These are phyloP conservation scores for Cantharis flavilabris DNA, from an alignment of 2,888 invertebrate species.

Conservation along the genomic window DNA sequence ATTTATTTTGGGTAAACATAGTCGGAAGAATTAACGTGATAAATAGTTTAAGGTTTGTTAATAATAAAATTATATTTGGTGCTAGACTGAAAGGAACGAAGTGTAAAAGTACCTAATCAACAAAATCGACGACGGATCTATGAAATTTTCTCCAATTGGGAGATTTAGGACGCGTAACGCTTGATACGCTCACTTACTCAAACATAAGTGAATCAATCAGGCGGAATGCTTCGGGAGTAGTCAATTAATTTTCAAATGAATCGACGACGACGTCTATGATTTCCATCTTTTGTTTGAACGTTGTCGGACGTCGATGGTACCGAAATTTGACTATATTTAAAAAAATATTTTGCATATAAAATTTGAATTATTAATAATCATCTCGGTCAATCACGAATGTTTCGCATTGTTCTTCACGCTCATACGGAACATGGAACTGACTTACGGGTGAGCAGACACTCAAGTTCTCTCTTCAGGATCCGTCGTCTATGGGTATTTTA, in stretches of 20 bases:
- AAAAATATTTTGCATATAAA: too few relatives aligned
- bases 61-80: conserved; percentile 25
- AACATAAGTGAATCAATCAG: too few relatives aligned
- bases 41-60: conserved; percentile 25
- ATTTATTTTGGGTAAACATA: background rate
- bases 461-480: background rate
- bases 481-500: background rate
- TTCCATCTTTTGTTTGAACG: background rate
- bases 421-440: too few relatives aligned
- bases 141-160: background rate
- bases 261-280: too few relatives aligned
- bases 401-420: too few relatives aligned
- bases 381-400: too few relatives aligned
- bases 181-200: background rate
- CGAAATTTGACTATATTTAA: background rate
- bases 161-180: background rate
- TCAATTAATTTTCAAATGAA: too few relatives aligned
- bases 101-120: background rate
- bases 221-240: too few relatives aligned
- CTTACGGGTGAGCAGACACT: too few relatives aligned
- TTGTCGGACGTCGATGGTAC: too few relatives aligned
- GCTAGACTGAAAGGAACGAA: conserved; percentile 15
- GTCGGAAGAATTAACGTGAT: conserved; percentile 17
- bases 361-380: too few relatives aligned
- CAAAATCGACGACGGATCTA: background rate